Percentiles rank a stretch among this genome's conserved stretches.
These are phyloP conservation scores for Dolichopus griseipennis DNA, from an alignment of 2,888 invertebrate species.

Conservation along the genomic window DNA sequence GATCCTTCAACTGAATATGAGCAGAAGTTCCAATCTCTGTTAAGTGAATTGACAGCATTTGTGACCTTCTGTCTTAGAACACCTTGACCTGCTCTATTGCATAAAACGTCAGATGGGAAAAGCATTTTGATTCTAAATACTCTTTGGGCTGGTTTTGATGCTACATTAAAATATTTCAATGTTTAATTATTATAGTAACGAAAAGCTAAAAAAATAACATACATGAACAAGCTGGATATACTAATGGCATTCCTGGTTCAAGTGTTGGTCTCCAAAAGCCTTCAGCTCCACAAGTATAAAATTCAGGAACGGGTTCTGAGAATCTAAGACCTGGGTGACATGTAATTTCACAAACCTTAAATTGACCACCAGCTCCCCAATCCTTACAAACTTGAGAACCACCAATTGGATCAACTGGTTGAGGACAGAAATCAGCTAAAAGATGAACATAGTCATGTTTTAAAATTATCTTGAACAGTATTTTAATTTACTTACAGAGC, in stretches of 20 bases:
- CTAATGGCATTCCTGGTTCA: conserved; percentile 66
- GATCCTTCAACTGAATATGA: conserved; percentile 77
- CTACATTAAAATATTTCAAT: conserved; percentile 40
- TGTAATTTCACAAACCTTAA: conserved; percentile 87
- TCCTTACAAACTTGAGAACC: conserved; percentile 87
- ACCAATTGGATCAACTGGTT: conserved; percentile 78
- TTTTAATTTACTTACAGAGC: conserved; percentile 54
- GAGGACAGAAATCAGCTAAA: conserved; percentile 84
- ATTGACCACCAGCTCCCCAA: conserved; percentile 94
- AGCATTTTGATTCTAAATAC: conserved; percentile 89
- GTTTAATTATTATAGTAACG: neutral
- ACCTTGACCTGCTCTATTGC: conserved; percentile 90
- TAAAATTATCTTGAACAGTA: conserved; percentile 4
- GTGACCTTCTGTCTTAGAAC: conserved; percentile 83
- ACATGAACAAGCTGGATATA: conserved; percentile 90
- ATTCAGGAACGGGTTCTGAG: conserved; percentile 87
- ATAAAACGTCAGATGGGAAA: conserved; percentile 93
- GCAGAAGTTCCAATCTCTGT: conserved; percentile 95
- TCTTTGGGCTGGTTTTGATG: conserved; percentile 82
- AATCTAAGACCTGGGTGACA: conserved; percentile 82
- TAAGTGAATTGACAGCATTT: conserved; percentile 79
- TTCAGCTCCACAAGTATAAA: conserved; percentile 97
- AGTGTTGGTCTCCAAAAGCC: conserved; percentile 92
- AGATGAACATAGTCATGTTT: conserved; percentile 13
- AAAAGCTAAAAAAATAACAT: conserved; percentile 37